Percentiles rank a stretch among this genome's conserved stretches.
phyloP scores from a whole-genome alignment of 2,888 invertebrate genomes.

The Herminia tarsipennalis region DNA sequence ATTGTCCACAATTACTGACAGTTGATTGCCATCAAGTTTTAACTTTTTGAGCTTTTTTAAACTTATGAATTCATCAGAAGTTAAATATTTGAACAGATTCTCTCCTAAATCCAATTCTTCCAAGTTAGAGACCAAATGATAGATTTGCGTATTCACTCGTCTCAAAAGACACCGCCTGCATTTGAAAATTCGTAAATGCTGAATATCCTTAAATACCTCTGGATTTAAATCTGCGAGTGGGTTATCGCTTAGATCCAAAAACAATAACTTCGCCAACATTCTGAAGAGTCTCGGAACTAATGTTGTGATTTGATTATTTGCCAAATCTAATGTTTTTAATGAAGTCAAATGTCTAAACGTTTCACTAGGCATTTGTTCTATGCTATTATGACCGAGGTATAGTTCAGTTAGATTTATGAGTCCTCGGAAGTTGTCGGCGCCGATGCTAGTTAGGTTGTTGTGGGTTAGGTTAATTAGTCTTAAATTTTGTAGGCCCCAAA shows the following conservation, averaged over 20 bases:
- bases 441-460: slow-evolving; percentile 90
- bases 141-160: slow-evolving; percentile 92
- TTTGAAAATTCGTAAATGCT: slow-evolving; percentile 89
- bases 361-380: slow-evolving; percentile 90
- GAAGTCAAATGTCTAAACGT: slow-evolving; percentile 91
- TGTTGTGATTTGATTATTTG: slow-evolving; percentile 88
- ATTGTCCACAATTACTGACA: slow-evolving; percentile 90
- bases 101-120: slow-evolving; percentile 91
- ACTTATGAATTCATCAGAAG: slow-evolving; percentile 89
- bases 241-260: slow-evolving; percentile 91
- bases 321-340: slow-evolving; percentile 87
- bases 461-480: slow-evolving; percentile 88
- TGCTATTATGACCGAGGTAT: slow-evolving; percentile 90
- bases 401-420: slow-evolving; percentile 90
- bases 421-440: slow-evolving; percentile 91
- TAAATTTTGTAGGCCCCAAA: slow-evolving; percentile 91
- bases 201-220: slow-evolving; percentile 91
- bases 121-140: slow-evolving; percentile 90
- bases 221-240: slow-evolving; percentile 90
- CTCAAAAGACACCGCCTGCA: slow-evolving; percentile 90
- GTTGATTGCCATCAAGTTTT: slow-evolving; percentile 90
- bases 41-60: slow-evolving; percentile 87
- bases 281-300: slow-evolving; percentile 90
- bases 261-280: slow-evolving; percentile 89
- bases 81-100: slow-evolving; percentile 91